phyloP scores from a whole-genome alignment of 2,888 invertebrate species.

The Dicyrtoma fusca region DNA sequence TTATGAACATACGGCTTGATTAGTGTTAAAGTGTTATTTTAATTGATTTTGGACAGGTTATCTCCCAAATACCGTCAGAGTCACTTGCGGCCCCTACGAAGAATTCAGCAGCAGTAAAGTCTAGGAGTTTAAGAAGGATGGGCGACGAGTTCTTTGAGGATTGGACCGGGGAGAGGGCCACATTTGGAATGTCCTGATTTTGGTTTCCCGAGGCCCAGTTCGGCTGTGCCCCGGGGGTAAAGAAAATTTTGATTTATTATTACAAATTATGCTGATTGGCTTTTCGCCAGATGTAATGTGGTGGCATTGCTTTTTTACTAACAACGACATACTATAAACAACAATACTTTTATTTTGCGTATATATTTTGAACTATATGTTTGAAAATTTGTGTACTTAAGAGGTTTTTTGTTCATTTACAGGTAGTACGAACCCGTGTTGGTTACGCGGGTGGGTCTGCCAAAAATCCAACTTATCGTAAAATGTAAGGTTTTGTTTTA shows the following conservation, averaged over 20 bases:
- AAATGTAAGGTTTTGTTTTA: conserved; percentile 84
- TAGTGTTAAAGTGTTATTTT: no score
- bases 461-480: conserved; percentile 78
- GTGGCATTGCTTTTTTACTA: no score
- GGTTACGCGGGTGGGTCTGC: conserved; percentile 89
- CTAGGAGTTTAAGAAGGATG: conserved; percentile 15
- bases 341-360: not conserved
- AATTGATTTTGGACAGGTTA: no score
- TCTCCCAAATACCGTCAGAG: no score
- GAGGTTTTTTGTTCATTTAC: not conserved
- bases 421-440: conserved; percentile 82
- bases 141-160: conserved; percentile 43
- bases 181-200: conserved; percentile 93
- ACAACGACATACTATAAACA: no score
- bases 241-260: not conserved
- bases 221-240: conserved; percentile 75
- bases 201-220: conserved; percentile 83
- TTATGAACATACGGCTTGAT: no score
- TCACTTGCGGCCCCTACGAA: no score
- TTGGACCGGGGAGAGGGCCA: conserved; percentile 67
- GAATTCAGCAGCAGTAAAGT: no score
- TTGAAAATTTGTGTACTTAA: no score
- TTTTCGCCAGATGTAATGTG: no score
- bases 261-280: no score
- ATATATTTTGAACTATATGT: not conserved